Evolutionary conservation across 2,113 vertebrate genomes (phyloP).

Genomic region (Silurus glanis): DNA sequence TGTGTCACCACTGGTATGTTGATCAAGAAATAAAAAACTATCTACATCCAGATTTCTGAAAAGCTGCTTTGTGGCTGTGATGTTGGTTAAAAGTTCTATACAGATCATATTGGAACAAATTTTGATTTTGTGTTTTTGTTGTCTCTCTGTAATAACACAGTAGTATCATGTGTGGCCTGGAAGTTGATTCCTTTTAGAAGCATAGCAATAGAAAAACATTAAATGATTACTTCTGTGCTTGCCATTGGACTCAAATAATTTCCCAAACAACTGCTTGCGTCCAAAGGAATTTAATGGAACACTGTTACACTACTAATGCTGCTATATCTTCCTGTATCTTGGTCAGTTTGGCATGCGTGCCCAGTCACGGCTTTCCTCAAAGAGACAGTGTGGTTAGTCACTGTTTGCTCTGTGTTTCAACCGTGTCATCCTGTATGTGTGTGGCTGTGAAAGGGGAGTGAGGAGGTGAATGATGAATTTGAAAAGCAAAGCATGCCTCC

Average conservation of each 20-base stretch:
- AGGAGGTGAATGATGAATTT: constrained; percentile 19
- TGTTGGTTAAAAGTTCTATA: neutral
- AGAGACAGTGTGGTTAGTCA: constrained; percentile 18
- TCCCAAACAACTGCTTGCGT: neutral
- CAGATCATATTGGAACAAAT: neutral
- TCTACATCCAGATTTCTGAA: neutral
- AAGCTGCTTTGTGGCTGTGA: neutral
- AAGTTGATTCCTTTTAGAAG: neutral
- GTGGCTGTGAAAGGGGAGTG: constrained; percentile 24
- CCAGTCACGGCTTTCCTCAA: constrained; percentile 39
- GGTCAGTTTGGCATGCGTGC: constrained; percentile 52
- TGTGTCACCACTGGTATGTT: neutral
- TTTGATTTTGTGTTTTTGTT: neutral
- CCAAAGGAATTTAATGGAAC: neutral
- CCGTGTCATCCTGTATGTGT: constrained; percentile 23
- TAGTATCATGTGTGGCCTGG: neutral
- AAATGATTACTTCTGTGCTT: constrained; percentile 5
- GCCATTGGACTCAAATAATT: neutral
- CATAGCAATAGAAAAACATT: neutral
- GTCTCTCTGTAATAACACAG: neutral
- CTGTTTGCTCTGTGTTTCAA: constrained; percentile 25
- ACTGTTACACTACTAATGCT: neutral
- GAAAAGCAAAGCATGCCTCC: constrained; percentile 9
- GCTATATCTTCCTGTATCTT: neutral
- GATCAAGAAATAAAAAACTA: neutral